Percentiles rank a stretch among this genome's conserved stretches.
phyloP scores from a whole-genome alignment of 92 coral and sea anemone genomes.

The Actinernus sp. region DNA sequence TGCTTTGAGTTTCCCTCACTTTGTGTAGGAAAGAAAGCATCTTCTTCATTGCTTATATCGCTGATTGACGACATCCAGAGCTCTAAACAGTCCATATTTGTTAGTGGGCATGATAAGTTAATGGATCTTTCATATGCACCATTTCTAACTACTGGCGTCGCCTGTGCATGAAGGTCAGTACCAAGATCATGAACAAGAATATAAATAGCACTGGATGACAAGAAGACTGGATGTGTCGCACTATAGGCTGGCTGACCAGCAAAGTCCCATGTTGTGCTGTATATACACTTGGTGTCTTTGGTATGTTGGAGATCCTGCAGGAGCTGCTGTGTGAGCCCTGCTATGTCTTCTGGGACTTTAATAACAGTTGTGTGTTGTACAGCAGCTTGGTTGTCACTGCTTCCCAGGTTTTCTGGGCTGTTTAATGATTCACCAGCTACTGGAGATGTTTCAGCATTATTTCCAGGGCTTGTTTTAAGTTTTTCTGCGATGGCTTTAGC shows the following conservation, averaged over 20 bases:
- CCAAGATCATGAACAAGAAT: slow-evolving; percentile 59
- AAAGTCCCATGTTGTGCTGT: slow-evolving; percentile 55
- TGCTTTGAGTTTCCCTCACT: background rate
- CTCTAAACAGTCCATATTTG: slow-evolving; percentile 51
- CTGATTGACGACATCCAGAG: slow-evolving; percentile 69
- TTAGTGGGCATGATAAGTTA: slow-evolving; percentile 10
- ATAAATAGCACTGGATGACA: slow-evolving; percentile 61
- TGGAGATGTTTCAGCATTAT: background rate
- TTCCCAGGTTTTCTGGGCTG: background rate
- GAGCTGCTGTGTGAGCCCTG: slow-evolving; percentile 9
- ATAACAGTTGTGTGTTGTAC: background rate
- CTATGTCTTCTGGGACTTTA: background rate
- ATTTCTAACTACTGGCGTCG: slow-evolving; percentile 38
- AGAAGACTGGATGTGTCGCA: slow-evolving; percentile 71
- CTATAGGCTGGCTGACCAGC: slow-evolving; percentile 78
- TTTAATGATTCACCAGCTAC: too few species aligned
- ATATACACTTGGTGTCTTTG: background rate
- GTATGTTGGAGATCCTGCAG: background rate
- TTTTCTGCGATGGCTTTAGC: slow-evolving; percentile 4
- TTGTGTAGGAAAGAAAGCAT: background rate
- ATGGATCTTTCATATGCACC: slow-evolving; percentile 20
- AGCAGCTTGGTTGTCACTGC: background rate
- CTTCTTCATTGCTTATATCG: background rate
- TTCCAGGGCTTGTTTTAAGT: background rate
- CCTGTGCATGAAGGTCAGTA: slow-evolving; percentile 26